These are phyloP conservation scores for Zaprionus tsacasi DNA, from an alignment of 1,140 invertebrate species.

Conservation along the genomic window DNA sequence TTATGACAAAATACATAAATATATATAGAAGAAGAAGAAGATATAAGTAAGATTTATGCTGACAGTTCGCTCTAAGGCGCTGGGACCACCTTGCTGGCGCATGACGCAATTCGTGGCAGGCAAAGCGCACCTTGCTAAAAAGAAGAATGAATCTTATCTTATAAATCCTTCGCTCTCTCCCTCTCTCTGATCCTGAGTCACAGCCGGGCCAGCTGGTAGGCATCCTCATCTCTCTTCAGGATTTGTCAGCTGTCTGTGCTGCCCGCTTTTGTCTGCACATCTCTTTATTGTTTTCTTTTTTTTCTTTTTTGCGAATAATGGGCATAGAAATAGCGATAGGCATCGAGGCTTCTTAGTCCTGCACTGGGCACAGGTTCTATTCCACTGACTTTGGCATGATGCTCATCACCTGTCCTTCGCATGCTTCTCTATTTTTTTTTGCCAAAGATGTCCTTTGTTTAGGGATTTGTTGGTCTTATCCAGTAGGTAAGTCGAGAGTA, in stretches of 20 bases:
- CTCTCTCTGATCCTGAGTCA: constrained; percentile 25
- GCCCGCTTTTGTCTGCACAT: constrained; percentile 61
- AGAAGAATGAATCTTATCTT: constrained; percentile 8
- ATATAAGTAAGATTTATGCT: constrained; percentile 73
- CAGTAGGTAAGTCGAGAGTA: constrained; percentile 22
- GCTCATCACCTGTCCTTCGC: constrained; percentile 70
- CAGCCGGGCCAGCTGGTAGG: constrained; percentile 59
- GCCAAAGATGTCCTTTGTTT: constrained; percentile 41
- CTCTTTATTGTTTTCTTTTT: constrained; percentile 33
- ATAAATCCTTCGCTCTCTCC: constrained; percentile 8
- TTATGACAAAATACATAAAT: constrained; percentile 63
- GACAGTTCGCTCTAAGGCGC: constrained; percentile 46
- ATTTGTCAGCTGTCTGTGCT: constrained; percentile 67
- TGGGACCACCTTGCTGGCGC: constrained; percentile 64
- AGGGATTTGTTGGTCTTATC: constrained; percentile 32
- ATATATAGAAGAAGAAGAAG: constrained; percentile 18
- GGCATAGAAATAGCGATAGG: constrained; percentile 66
- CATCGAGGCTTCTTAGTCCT: constrained; percentile 34
- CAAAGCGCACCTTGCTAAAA: constrained; percentile 71
- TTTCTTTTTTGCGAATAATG: constrained; percentile 68
- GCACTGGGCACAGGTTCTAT: constrained; percentile 58
- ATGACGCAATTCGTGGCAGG: constrained; percentile 61
- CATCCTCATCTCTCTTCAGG: constrained; percentile 35
- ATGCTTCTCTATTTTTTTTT: constrained; percentile 23
- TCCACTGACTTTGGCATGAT: constrained; percentile 68